Percentiles rank a stretch among this genome's conserved stretches.
Conservation (phyloP, 2,113 vertebrate genomes). For the Mystacornis crossleyi region DNA sequence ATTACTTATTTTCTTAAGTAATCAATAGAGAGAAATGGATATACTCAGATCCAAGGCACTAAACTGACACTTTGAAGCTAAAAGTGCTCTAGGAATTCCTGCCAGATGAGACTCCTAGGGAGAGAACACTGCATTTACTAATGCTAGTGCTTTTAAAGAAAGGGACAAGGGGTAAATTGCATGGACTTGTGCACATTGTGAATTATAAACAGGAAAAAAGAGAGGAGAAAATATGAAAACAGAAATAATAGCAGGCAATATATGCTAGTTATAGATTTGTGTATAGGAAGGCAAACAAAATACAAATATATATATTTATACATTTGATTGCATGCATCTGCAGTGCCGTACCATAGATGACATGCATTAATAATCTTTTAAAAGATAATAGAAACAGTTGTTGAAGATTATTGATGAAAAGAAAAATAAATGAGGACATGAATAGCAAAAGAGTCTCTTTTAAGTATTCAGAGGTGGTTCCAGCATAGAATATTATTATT, state of each 20-base stretch:
- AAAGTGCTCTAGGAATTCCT: background rate
- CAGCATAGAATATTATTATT: background rate
- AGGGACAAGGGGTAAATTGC: background rate
- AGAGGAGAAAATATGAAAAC: background rate
- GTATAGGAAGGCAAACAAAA: background rate
- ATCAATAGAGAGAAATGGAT: background rate
- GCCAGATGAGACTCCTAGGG: background rate
- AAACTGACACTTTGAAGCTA: background rate
- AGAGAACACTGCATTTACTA: background rate
- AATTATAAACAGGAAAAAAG: background rate
- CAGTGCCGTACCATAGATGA: background rate
- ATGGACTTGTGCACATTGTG: background rate
- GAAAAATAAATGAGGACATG: background rate
- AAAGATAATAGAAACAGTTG: background rate
- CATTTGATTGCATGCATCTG: background rate
- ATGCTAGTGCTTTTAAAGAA: background rate
- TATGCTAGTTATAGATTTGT: background rate
- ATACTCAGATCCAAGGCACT: background rate
- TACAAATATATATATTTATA: background rate
- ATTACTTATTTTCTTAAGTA: background rate
- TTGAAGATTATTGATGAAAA: background rate
- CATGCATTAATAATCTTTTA: background rate
- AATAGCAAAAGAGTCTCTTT: background rate
- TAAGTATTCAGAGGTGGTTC: conserved; percentile 18
- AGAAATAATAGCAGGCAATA: background rate